Evolutionary conservation across 1,140 invertebrate genomes (phyloP), one percentile per base, ranked within the genome.

Genomic region (Elymnias hypermnestra): DNA sequence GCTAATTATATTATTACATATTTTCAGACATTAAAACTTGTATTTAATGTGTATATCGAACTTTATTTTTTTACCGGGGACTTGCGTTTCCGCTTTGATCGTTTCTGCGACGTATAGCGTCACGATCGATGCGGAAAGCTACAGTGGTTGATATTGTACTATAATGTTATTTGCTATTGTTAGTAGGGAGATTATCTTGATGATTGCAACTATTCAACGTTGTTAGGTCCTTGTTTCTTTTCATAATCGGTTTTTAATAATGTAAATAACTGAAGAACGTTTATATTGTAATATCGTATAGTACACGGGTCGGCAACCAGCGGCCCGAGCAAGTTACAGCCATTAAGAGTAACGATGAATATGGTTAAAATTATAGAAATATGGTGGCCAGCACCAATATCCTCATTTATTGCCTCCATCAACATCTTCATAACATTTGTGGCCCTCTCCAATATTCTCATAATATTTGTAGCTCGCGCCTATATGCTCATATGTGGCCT

Each of bases 221-320:
- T 26, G 15, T 37, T 41, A 41, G 47, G 29, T 38, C 41, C 35
- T 56, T 49, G 46, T 51, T 47, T 48, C 53, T 57, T 59, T 58
- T 57, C 57, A 61, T 63, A 43, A 46, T 62, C 74, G 67, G 59
- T 66, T 72, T 76, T 72, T 60, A n/a, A 55, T 66, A 67, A 39
- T 83, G 72, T 83, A 79, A 76, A 83, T 78, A 82, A 52, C 40
- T 54, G 46, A 56, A 64, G 39, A 53, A 8, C 33, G 22, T 64
- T 65, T 74, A 74, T 72, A 63, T 72, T 71, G 63, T 64, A 73
- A 58, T 75, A 57, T 63, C 63, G 65, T 67, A 68, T 73, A 63
- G 57, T 74, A 69, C 65, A n/a, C n/a, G n/a, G n/a, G n/a, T n/a
- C n/a, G n/a, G n/a, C n/a, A n/a, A n/a, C n/a, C n/a, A n/a, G n/a